phyloP scores from a whole-genome alignment of 2,797 vertebrate genomes.

The Erethizon dorsatum region DNA sequence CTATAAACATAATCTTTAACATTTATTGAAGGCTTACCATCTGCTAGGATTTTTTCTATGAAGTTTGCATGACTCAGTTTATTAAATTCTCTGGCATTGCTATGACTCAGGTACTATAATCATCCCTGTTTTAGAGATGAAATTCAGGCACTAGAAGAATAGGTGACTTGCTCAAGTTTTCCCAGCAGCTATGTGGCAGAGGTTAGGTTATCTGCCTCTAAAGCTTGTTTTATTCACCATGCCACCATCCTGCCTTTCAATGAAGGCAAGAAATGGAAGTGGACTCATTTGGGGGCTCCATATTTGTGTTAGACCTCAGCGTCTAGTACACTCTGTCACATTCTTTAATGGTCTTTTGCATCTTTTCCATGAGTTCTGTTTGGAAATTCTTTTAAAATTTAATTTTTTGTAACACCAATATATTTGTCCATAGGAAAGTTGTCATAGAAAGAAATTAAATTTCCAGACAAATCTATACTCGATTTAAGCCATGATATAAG shows the following conservation, averaged over 20 bases:
- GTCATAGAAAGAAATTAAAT: not conserved
- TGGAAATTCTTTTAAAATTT: constrained; percentile 34
- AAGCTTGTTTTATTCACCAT: not conserved
- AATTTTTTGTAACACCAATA: not conserved
- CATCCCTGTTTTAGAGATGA: not conserved
- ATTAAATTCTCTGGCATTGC: not conserved
- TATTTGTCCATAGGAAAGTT: not conserved
- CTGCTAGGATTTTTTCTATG: not conserved
- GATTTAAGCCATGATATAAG: not conserved
- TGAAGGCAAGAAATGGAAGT: not conserved
- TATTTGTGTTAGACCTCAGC: not conserved
- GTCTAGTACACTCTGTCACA: not conserved
- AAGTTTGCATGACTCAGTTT: not conserved
- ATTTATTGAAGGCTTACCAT: not conserved
- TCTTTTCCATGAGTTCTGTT: constrained; percentile 2
- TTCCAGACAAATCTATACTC: constrained; percentile 2
- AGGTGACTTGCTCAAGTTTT: not conserved
- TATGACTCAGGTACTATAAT: not conserved
- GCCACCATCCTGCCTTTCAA: not conserved
- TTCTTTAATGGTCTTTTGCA: not conserved
- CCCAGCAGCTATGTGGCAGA: not conserved
- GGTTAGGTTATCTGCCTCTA: not conserved
- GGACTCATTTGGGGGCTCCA: not conserved
- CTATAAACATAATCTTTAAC: not conserved
- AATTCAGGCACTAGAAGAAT: not conserved